Base-by-base conservation (phyloP, 2,888 invertebrate genomes). In the Xestia xanthographa region DNA sequence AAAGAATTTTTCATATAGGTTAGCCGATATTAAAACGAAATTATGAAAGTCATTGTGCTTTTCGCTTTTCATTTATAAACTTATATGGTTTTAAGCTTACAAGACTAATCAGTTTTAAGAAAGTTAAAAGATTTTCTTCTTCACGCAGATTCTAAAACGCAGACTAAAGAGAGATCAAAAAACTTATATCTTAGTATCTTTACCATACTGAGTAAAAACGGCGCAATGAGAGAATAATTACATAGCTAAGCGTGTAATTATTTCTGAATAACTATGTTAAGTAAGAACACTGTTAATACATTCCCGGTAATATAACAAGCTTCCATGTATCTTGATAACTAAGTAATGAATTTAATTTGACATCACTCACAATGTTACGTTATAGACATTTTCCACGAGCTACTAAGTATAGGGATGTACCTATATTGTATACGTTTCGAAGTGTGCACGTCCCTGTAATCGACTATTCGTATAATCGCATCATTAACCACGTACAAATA, bases 401-500 rank as follows among this genome's bases (percentile, higher is more conserved):
- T 3, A 34, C 17, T 70, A 45, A 43, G 11, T 9, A 62, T n/a
- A 66, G 26, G n/a, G 48, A 17, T 45, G 48, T 56, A 41, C 41
- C 41, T 41, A 45, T 66, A 8, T 41, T 41, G 63, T n/a, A 41
- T 41, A 66, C 48, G 43, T 50, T 38, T 71, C 48, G 68, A 68
- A 65, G 66, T 82, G 48, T 74, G 73, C 75, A 86, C 79, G 66
- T 78, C 68, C 71, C 66, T 86, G 77, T 75, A 77, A 80, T 88
- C 80, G 78, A 62, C 65, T 77, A 66, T 87, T 72, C 77, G 26
- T 34, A 85, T 78, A 77, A 83, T 78, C 79, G 76, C 86, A 73
- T 78, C 80, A 77, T 83, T 83, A 85, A 80, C 78, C 77, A 85
- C 76, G 77, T 83, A 77, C 80, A 83, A 88, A 86, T 87, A 83